phyloP scores from a whole-genome alignment of 2,888 invertebrate genomes.

The Orthosia gothica region DNA sequence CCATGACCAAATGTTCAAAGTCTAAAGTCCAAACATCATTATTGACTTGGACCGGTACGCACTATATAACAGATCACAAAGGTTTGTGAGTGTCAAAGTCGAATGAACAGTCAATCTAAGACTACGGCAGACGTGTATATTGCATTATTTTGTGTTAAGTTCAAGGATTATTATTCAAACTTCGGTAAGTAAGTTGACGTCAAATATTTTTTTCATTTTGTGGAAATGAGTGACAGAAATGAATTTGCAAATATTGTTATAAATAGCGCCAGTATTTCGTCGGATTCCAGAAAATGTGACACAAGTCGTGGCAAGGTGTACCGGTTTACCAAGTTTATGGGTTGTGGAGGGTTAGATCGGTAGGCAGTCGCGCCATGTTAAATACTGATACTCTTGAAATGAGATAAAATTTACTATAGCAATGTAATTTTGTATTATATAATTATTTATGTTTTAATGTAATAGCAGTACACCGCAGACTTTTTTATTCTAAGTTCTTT shows the following conservation, averaged over 20 bases:
- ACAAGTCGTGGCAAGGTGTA: too few species aligned
- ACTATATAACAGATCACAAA: slow-evolving; percentile 9
- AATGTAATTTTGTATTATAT: too few species aligned
- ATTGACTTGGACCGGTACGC: background rate
- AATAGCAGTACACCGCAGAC: too few species aligned
- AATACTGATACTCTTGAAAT: too few species aligned
- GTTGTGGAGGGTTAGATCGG: too few species aligned
- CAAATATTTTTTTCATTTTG: background rate
- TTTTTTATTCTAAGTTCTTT: too few species aligned
- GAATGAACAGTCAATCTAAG: background rate
- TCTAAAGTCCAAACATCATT: slow-evolving; percentile 14
- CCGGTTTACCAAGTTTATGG: too few species aligned
- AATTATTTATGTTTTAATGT: too few species aligned
- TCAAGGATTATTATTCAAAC: background rate
- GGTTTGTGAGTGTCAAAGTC: background rate
- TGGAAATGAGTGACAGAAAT: background rate
- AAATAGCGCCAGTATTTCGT: background rate
- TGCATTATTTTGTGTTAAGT: background rate
- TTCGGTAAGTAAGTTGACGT: slow-evolving; percentile 1
- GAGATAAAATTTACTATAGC: too few species aligned
- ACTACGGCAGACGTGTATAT: background rate
- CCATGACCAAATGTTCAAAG: background rate
- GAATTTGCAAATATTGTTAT: background rate
- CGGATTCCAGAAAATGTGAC: too few species aligned
- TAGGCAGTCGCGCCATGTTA: too few species aligned